These are phyloP conservation scores for Apotomis betuletana DNA, from an alignment of 2,888 invertebrate genomes.

Conservation along the genomic window DNA sequence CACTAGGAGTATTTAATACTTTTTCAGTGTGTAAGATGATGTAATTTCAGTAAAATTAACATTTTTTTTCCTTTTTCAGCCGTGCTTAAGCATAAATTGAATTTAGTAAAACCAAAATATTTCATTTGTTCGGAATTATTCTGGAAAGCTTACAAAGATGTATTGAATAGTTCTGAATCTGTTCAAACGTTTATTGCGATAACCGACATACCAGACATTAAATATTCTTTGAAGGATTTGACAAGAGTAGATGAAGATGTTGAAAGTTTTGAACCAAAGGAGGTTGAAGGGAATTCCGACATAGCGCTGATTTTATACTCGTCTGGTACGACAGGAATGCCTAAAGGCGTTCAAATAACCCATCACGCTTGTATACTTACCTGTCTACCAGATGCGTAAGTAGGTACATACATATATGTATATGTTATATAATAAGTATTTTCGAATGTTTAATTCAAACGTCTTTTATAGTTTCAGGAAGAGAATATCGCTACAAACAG, in stretches of 20 bases:
- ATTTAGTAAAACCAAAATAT: conserved; percentile 24
- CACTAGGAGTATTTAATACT: too few species aligned
- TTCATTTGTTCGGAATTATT: conserved; percentile 16
- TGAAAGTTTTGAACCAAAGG: conserved; percentile 11
- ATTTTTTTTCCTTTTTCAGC: conserved; percentile 7
- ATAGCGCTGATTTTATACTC: conserved; percentile 20
- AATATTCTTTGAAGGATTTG: conserved; percentile 9
- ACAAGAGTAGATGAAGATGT: background rate
- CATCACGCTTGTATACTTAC: conserved; percentile 13
- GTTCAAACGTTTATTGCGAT: conserved; percentile 11
- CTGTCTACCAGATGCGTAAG: conserved; percentile 15
- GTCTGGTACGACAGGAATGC: conserved; percentile 29
- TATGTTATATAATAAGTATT: too few species aligned
- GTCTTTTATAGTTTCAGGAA: conserved; percentile 9
- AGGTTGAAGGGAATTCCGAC: conserved; percentile 10
- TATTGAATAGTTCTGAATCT: conserved; percentile 6
- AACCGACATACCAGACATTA: background rate
- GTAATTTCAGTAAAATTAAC: too few species aligned
- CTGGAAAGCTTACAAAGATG: conserved; percentile 18
- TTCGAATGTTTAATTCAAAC: background rate
- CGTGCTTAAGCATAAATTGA: conserved; percentile 13
- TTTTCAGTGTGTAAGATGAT: too few species aligned
- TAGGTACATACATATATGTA: conserved; percentile 1
- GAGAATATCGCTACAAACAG: conserved; percentile 4
- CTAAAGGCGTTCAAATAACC: conserved; percentile 18